Evolutionary conservation across 2,113 vertebrate species (phyloP), one percentile per base, ranked within the genome.

Genomic region (Eupsittula cactorum): DNA sequence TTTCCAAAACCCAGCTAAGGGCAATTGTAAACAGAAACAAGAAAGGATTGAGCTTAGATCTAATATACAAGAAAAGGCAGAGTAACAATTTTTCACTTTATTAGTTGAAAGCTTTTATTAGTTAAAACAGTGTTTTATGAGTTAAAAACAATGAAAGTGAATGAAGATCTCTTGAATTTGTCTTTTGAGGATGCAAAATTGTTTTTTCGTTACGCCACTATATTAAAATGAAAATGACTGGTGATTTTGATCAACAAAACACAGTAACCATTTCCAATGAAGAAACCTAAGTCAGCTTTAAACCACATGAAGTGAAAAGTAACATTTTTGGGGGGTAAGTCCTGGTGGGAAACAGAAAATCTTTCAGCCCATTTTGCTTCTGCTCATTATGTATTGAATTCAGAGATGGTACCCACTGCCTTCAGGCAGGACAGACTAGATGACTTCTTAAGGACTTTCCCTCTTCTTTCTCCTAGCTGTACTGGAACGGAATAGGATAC

Each of bases 371-470:
- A 41, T 86, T 92, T 92, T 7, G 63, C 44, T 90, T 93, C 42
- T 91, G 35, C 47, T 91, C 39, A 44, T 60, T 79, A 31, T 52
- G 7, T 35, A 68, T 84, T 52, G 63, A 81, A 92, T 83, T 59
- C 86, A 81, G 77, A 86, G 91, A 75, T 64, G 42, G 46, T 70
- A 59, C 60, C 31, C 46, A 7, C 23, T 82, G 91, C 86, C 82
- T 88, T 88, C 0, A 2, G 86, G 88, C 31, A 2, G 39, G 88
- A 96, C 46, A 92, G 59, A 71, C 86, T 78, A 90, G 92, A 80
- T 67, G 82, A 50, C 80, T 95, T 94, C 79, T 93, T 88, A 92
- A 42, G n/a, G 31, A 59, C n/a, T 33, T 87, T 65, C 39, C 19
- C 16, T 88, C 68, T 92, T 17, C 46, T 83, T 93, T 89, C 80